A percentile compares a stretch with the other conserved stretches of the same genome.
Evolutionary conservation across 2,797 vertebrate genomes (phyloP).

Genomic region (Champsocephalus esox): DNA sequence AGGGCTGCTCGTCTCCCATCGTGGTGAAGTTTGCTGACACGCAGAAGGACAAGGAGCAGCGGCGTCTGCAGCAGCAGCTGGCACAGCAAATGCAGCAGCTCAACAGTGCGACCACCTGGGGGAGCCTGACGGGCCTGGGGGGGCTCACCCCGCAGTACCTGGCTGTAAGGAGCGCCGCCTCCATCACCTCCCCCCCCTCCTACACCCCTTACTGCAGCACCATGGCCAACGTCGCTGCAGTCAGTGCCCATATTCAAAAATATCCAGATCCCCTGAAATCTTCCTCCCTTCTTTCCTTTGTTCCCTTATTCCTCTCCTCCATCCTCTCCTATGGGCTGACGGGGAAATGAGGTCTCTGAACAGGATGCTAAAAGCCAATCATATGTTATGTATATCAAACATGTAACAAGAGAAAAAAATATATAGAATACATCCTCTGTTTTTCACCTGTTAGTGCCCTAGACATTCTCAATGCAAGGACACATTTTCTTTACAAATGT

Average conservation of each 20-base stretch:
- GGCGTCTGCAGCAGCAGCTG: conserved; percentile 98
- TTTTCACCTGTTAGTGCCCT: too few relatives aligned
- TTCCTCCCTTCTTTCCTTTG: conserved; percentile 21
- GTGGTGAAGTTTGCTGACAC: conserved; percentile 99
- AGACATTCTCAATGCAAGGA: too few relatives aligned
- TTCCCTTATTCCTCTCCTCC: conserved; percentile 37
- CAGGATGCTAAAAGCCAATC: background rate
- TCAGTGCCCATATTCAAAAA: conserved; percentile 74
- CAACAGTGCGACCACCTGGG: conserved; percentile 99
- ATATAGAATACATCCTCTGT: too few relatives aligned
- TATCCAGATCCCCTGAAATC: background rate
- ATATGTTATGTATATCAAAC: background rate
- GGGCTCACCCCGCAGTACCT: conserved; percentile 98
- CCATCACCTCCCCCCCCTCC: conserved; percentile 43
- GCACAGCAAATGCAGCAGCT: conserved; percentile 99
- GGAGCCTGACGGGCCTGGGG: conserved; percentile 96
- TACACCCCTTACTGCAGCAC: conserved; percentile 66
- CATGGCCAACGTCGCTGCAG: conserved; percentile 78
- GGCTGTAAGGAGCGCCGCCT: conserved; percentile 92
- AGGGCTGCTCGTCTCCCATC: conserved; percentile 99
- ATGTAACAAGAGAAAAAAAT: too few relatives aligned
- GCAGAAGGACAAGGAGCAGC: conserved; percentile 99
- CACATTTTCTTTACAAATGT: too few relatives aligned
- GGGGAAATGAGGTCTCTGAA: conserved; percentile 61
- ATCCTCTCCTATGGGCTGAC: conserved; percentile 10